Evolutionary conservation across 2,113 vertebrate species (phyloP).

Genomic region (Theropithecus gelada): DNA sequence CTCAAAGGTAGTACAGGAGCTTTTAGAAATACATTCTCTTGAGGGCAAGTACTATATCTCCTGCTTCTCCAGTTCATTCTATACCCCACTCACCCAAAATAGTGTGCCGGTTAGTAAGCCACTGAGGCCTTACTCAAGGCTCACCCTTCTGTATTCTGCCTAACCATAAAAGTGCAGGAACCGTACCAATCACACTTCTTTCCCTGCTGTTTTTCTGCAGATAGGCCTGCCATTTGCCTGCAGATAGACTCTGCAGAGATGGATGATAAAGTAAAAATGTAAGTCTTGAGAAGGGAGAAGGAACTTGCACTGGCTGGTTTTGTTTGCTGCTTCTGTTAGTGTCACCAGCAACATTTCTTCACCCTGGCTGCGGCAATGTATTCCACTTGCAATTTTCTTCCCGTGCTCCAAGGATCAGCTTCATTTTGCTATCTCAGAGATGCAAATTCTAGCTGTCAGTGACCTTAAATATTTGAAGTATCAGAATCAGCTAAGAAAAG

Average conservation of each 20-base stretch:
- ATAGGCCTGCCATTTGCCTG: too few species aligned
- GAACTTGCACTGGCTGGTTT: neutral
- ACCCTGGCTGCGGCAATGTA: neutral
- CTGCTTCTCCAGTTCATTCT: neutral
- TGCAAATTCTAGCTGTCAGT: neutral
- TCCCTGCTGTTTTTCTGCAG: neutral
- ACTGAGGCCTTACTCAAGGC: too few species aligned
- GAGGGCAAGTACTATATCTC: neutral
- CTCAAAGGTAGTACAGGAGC: neutral
- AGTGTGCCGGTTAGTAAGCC: neutral
- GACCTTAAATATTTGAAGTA: neutral
- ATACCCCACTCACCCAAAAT: fast-evolving
- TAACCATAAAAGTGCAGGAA: neutral
- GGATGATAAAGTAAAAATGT: neutral
- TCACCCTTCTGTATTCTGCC: neutral
- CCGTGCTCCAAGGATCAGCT: fast-evolving
- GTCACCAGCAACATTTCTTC: neutral
- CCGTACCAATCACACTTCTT: neutral
- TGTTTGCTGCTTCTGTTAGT: neutral
- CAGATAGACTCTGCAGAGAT: neutral
- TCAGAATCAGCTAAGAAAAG: neutral
- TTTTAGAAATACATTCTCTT: neutral
- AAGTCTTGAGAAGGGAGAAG: neutral
- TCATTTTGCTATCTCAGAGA: neutral
- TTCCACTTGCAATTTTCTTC: neutral